phyloP scores from a whole-genome alignment of 2,113 vertebrate species.

The Campylorhamphus procurvoides region DNA sequence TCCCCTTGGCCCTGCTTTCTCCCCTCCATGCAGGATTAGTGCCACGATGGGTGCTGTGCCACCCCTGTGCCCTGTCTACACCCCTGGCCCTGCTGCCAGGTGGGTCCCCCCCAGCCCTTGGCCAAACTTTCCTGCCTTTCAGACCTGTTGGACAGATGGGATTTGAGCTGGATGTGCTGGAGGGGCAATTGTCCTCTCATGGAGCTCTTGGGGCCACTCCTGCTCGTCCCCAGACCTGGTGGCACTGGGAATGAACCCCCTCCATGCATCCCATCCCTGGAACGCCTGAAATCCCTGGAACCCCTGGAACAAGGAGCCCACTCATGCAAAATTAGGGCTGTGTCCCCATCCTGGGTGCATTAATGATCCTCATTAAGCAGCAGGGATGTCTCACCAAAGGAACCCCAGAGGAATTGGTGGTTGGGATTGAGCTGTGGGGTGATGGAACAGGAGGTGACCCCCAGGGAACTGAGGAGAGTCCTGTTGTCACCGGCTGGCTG shows the following conservation, averaged over 20 bases:
- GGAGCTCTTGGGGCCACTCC: neutral
- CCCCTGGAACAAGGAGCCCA: fast-evolving
- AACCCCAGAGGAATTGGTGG: neutral
- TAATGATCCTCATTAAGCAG: neutral
- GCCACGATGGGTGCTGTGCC: neutral
- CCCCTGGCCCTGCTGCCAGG: neutral
- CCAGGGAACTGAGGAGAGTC: neutral
- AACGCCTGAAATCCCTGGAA: no score
- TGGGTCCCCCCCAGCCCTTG: neutral
- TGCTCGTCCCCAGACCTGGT: neutral
- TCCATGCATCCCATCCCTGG: fast-evolving
- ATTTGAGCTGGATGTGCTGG: neutral
- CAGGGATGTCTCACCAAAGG: neutral
- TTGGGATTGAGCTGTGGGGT: neutral
- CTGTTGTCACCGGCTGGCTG: fast-evolving
- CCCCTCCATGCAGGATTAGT: neutral
- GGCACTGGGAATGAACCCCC: neutral
- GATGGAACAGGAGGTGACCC: neutral
- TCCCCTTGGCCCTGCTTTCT: neutral
- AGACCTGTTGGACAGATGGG: neutral
- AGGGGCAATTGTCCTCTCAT: neutral
- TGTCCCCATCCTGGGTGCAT: neutral
- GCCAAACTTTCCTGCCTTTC: neutral
- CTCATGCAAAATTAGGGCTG: neutral
- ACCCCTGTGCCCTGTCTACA: neutral